These are phyloP conservation scores for Noctua janthina DNA, from an alignment of 2,888 invertebrate species.

Conservation along the genomic window DNA sequence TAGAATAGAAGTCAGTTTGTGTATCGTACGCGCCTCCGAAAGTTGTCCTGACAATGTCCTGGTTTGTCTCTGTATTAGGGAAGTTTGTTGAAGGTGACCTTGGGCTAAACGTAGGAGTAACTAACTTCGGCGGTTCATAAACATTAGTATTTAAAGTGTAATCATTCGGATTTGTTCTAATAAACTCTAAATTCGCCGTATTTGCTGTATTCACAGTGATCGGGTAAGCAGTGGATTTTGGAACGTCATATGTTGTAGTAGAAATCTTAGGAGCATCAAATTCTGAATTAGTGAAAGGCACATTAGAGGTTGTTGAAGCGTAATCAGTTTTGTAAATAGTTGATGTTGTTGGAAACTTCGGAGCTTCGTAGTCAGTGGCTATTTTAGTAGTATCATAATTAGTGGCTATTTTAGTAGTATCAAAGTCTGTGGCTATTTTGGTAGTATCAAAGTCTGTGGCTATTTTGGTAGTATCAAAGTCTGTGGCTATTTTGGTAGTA, in stretches of 20 bases:
- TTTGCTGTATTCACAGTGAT: conserved; percentile 60
- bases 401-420: conserved; percentile 56
- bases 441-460: conserved; percentile 67
- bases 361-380: conserved; percentile 47
- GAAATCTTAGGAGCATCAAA: conserved; percentile 58
- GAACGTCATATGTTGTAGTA: conserved; percentile 60
- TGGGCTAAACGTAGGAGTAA: conserved; percentile 45
- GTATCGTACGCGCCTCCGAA: conserved; percentile 44
- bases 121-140: conserved; percentile 52
- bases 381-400: conserved; percentile 67
- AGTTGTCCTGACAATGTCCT: conserved; percentile 52
- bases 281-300: conserved; percentile 50
- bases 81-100: conserved; percentile 49
- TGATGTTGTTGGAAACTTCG: conserved; percentile 49
- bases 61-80: conserved; percentile 51
- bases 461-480: conserved; percentile 68
- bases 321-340: conserved; percentile 55
- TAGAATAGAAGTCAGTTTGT: conserved; percentile 53
- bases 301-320: conserved; percentile 37
- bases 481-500: conserved; percentile 62
- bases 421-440: conserved; percentile 62
- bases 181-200: conserved; percentile 51
- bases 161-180: conserved; percentile 55
- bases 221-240: conserved; percentile 59
- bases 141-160: conserved; percentile 48